These are phyloP conservation scores for Andricus grossulariae DNA, from an alignment of 1,140 invertebrate species.

Conservation along the genomic window DNA sequence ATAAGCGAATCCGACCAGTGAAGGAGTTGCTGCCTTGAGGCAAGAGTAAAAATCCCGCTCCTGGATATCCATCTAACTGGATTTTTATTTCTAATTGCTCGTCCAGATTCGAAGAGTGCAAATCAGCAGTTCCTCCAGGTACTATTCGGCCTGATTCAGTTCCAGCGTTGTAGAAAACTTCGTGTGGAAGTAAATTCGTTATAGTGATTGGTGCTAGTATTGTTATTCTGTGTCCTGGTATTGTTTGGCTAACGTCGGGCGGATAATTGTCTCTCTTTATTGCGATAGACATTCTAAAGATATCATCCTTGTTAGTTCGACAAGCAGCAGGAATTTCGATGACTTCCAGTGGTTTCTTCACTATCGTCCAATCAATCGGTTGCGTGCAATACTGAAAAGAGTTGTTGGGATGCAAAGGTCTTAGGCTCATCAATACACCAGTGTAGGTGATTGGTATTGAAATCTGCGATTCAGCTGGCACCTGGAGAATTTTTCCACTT, in stretches of 20 bases:
- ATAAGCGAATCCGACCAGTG: constrained; percentile 77
- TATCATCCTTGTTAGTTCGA: constrained; percentile 68
- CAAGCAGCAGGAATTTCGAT: constrained; percentile 73
- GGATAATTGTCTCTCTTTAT: constrained; percentile 89
- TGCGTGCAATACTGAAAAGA: constrained; percentile 79
- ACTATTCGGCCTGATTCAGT: constrained; percentile 78
- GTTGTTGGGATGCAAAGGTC: constrained; percentile 73
- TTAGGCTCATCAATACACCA: constrained; percentile 79
- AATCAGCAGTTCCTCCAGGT: constrained; percentile 77
- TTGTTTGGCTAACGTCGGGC: constrained; percentile 75
- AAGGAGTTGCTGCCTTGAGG: constrained; percentile 75
- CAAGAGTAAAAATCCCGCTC: constrained; percentile 76
- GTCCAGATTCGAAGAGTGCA: constrained; percentile 77
- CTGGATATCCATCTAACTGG: constrained; percentile 88
- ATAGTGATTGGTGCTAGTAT: constrained; percentile 90
- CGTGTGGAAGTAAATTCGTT: constrained; percentile 86
- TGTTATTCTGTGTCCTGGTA: constrained; percentile 91
- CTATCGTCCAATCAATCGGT: constrained; percentile 81
- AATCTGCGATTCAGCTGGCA: constrained; percentile 73
- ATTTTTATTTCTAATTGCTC: constrained; percentile 84
- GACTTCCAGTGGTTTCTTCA: constrained; percentile 78
- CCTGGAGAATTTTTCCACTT: constrained; percentile 63
- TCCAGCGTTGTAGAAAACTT: constrained; percentile 81
- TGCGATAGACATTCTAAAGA: constrained; percentile 86
- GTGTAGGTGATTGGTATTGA: constrained; percentile 82